Evolutionary conservation across 2,113 vertebrate species (phyloP).

Genomic region (Brienomyrus longianalis): DNA sequence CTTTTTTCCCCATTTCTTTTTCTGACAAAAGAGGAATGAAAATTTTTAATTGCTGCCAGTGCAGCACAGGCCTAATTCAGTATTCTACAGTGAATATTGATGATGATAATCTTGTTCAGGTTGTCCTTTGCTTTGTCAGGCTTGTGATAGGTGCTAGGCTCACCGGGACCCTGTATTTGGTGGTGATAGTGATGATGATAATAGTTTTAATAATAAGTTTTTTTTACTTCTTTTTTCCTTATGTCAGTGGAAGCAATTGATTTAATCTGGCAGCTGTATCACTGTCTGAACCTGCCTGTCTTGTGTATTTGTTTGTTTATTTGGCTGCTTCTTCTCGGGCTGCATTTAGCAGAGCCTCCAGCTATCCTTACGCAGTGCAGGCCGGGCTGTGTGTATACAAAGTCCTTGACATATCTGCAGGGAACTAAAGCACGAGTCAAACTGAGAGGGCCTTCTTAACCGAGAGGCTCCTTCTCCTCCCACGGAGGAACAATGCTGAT

Average conservation of each 20-base stretch:
- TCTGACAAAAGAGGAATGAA: background rate
- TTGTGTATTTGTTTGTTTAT: background rate
- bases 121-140: background rate
- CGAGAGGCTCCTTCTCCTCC: background rate
- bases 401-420: background rate
- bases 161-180: background rate
- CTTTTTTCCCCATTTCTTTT: background rate
- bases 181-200: background rate
- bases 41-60: background rate
- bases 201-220: background rate
- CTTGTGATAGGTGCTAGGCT: background rate
- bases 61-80: background rate
- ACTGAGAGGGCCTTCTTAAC: background rate
- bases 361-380: background rate
- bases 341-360: background rate
- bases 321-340: background rate
- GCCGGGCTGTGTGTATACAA: background rate
- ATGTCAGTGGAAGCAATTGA: background rate
- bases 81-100: background rate
- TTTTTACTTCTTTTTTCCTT: background rate
- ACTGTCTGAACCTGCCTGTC: background rate
- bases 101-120: background rate
- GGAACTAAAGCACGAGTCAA: background rate
- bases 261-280: background rate
- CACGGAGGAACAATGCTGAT: background rate